These are phyloP conservation scores for Orycteropus afer DNA, from an alignment of 2,113 vertebrate species.

Conservation along the genomic window DNA sequence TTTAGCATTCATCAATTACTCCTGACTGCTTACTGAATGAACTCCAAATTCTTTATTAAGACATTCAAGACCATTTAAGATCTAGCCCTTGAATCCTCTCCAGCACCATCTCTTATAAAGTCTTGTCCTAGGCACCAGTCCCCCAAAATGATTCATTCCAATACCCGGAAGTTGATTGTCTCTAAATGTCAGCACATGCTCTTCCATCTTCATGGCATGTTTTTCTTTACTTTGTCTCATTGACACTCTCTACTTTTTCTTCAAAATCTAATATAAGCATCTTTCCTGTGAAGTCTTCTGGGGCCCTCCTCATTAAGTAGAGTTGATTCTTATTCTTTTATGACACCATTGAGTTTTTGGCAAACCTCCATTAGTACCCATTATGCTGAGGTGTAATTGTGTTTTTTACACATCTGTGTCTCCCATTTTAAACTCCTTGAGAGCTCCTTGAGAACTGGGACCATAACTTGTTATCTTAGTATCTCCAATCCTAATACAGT, in stretches of 20 bases:
- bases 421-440: background rate
- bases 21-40: background rate
- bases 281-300: background rate
- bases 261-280: background rate
- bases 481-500: background rate
- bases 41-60: background rate
- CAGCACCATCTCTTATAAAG: background rate
- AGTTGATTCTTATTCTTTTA: background rate
- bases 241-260: background rate
- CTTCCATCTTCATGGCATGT: conserved; percentile 16
- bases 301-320: background rate
- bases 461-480: background rate
- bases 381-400: background rate
- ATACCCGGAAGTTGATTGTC: background rate
- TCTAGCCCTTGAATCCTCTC: background rate
- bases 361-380: background rate
- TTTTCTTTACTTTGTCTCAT: background rate
- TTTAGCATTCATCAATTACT: background rate
- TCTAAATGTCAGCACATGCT: background rate
- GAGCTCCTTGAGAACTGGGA: conserved; percentile 5
- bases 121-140: background rate
- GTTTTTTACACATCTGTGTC: background rate
- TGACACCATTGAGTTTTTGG: background rate
- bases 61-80: background rate
- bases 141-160: background rate